Evolutionary conservation across 2,113 vertebrate genomes (phyloP), one percentile per base, ranked within the genome.

Genomic region (Sturnus vulgaris): DNA sequence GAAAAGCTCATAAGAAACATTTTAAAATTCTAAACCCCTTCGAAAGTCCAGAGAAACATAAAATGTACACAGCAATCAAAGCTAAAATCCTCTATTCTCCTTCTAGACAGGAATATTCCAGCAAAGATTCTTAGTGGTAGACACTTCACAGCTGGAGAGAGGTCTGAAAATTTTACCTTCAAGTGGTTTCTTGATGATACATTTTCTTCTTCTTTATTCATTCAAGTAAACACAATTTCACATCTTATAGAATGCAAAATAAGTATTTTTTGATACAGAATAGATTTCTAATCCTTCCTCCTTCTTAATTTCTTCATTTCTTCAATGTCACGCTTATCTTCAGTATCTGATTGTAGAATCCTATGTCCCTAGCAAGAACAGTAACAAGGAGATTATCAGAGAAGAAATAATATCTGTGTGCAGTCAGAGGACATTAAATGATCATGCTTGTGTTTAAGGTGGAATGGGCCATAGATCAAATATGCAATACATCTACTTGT

Each of bases 391-490:
- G 11, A 12, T 68, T 27, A 52, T 25, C 8, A 47, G 61, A 82
- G 19, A 64, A n/a, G 44, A 71, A 72, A 65, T n/a, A 59, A 63
- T 18, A 44, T 5, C 33, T 52, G 11, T 0, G 0, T 66, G 13
- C 5, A 76, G 31, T 64, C 37, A 52, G 30, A 50, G 11, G 31
- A 39, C 40, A 60, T 64, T 37, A 82, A 75, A 60, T 23, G 16
- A 28, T 23, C 2, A 5, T 59, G 9, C 14, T 50, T 70, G 22
- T 31, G n/a, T 28, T 37, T 75, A 49, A 75, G 12, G 7, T 55
- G 50, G 33, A 73, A 78, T 9, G 47, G 12, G 3, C 25, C 37
- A 31, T 3, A 33, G 46, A n/a, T 35, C 13, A 69, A 65, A 42
- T 25, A 25, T 12, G 19, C 10, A 37, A 33, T 24, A 22, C 28